phyloP scores from a whole-genome alignment of 2,797 vertebrate genomes.

The Enteromius viviparus region DNA sequence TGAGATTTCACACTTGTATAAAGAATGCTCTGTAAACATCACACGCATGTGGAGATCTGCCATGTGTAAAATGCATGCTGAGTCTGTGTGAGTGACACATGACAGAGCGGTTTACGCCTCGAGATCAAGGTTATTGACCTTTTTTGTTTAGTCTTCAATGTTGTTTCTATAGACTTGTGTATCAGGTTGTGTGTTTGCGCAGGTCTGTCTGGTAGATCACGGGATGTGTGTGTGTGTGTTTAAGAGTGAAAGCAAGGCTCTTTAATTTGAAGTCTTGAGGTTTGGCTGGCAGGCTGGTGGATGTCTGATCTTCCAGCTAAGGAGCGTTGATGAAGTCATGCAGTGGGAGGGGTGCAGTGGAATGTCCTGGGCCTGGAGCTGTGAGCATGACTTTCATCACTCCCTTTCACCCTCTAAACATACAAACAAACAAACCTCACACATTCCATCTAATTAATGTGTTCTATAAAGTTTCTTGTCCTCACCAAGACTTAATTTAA shows the following conservation, averaged over 20 bases:
- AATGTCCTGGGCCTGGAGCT: conserved; percentile 42
- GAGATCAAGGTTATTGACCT: conserved; percentile 65
- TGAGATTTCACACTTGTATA: conserved; percentile 55
- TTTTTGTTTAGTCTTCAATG: conserved; percentile 69
- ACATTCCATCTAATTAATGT: background rate
- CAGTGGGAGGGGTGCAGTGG: conserved; percentile 34
- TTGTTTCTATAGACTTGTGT: conserved; percentile 19
- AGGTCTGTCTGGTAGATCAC: conserved; percentile 21
- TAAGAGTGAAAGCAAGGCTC: conserved; percentile 4
- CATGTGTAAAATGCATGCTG: conserved; percentile 47
- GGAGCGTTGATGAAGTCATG: conserved; percentile 50
- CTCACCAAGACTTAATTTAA: too few relatives aligned
- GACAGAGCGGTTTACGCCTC: conserved; percentile 62
- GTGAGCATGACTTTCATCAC: conserved; percentile 20
- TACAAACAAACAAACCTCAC: conserved; percentile 35
- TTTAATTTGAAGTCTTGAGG: conserved; percentile 59
- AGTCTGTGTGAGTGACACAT: conserved; percentile 66
- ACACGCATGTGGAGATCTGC: conserved; percentile 59
- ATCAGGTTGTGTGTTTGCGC: conserved; percentile 54
- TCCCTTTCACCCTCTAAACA: conserved; percentile 27
- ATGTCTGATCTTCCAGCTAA: conserved; percentile 59
- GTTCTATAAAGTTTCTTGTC: background rate
- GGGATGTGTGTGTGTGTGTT: background rate
- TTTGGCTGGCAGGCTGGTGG: conserved; percentile 53
- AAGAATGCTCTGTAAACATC: conserved; percentile 66